These are phyloP conservation scores for Cherax quadricarinatus DNA, from an alignment of 1,140 invertebrate genomes.

Conservation along the genomic window DNA sequence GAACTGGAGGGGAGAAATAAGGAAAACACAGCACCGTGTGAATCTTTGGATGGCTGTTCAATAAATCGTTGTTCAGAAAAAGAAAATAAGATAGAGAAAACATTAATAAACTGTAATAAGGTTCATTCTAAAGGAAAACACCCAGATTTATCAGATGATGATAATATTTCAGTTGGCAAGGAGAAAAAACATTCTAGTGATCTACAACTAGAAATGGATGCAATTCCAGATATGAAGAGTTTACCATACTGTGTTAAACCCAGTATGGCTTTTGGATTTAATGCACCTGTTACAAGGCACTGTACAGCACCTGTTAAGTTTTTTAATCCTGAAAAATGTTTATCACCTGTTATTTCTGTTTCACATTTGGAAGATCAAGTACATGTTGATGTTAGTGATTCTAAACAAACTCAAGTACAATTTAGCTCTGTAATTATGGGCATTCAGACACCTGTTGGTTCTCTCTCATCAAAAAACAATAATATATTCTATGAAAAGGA, in stretches of 20 bases:
- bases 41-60: not conserved
- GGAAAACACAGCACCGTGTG: not conserved
- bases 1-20: not conserved
- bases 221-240: not conserved
- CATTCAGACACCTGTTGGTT: not conserved
- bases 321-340: not conserved
- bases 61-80: not conserved
- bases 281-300: not conserved
- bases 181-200: not conserved
- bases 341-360: not conserved
- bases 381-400: not conserved
- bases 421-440: not conserved
- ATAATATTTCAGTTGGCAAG: not conserved
- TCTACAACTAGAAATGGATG: not conserved
- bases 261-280: not conserved
- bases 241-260: not conserved
- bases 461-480: not conserved
- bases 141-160: not conserved
- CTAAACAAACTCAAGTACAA: not conserved
- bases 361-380: not conserved
- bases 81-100: not conserved
- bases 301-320: not conserved
- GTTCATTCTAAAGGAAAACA: not conserved
- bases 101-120: not conserved
- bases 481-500: not conserved